A percentile compares a stretch with the other conserved stretches of the same genome.
These are phyloP conservation scores for Polyommatus iphigenia DNA, from an alignment of 2,888 invertebrate genomes.

Conservation along the genomic window DNA sequence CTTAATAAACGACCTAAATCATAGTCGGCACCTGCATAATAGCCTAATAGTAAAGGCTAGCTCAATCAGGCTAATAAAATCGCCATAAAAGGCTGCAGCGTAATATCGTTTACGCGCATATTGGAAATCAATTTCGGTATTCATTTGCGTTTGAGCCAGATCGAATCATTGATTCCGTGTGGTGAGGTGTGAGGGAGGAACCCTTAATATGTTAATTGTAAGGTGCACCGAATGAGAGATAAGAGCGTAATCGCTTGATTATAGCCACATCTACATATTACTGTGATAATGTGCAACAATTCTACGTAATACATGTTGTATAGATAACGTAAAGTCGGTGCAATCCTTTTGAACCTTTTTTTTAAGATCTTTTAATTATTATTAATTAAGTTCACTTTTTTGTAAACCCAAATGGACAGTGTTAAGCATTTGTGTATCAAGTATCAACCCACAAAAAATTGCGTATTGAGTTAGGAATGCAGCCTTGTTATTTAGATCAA, in stretches of 20 bases:
- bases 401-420: no score
- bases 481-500: no score
- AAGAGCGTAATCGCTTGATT: neutral
- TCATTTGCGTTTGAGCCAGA: constrained; percentile 29
- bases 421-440: no score
- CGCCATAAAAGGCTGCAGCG: constrained; percentile 3
- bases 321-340: neutral
- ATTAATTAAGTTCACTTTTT: no score
- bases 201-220: constrained; percentile 17
- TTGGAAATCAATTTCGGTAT: constrained; percentile 30
- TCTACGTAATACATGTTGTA: neutral
- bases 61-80: constrained; percentile 14
- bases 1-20: neutral
- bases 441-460: no score
- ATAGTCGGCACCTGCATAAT: neutral
- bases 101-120: neutral
- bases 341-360: no score
- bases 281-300: neutral
- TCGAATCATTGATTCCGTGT: constrained; percentile 25
- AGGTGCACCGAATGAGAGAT: constrained; percentile 1
- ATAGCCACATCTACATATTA: neutral
- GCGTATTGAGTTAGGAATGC: no score
- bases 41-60: constrained; percentile 14
- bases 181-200: neutral
- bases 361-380: no score